These are phyloP conservation scores for Limnothrissa miodon DNA, from an alignment of 2,113 vertebrate genomes.

Conservation along the genomic window DNA sequence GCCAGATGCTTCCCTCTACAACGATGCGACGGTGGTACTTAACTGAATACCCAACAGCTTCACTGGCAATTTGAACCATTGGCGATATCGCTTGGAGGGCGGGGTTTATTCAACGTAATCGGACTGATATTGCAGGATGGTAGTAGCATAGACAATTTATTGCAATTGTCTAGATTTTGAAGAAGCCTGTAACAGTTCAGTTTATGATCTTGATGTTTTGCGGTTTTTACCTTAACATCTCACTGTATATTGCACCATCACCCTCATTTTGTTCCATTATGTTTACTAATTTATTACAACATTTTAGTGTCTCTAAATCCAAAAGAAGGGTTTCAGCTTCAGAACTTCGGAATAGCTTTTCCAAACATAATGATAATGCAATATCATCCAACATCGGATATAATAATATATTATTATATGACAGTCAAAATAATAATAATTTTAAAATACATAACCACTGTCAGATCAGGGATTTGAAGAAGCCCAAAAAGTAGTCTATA, in stretches of 20 bases:
- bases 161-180: too few relatives aligned
- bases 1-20: conserved; percentile 56
- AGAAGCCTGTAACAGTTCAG: too few relatives aligned
- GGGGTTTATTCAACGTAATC: conserved; percentile 32
- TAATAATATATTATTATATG: background rate
- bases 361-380: background rate
- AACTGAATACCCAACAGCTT: conserved; percentile 35
- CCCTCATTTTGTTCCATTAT: background rate
- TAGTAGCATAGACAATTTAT: background rate
- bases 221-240: too few relatives aligned
- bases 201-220: too few relatives aligned
- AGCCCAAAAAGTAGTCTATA: background rate
- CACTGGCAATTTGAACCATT: conserved; percentile 51
- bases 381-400: background rate
- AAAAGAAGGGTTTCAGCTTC: too few relatives aligned
- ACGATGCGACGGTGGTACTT: conserved; percentile 55
- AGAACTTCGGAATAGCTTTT: background rate
- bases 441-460: background rate
- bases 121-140: conserved; percentile 7
- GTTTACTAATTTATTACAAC: background rate
- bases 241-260: too few relatives aligned
- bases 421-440: background rate
- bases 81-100: conserved; percentile 56
- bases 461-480: background rate
- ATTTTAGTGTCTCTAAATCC: background rate